phyloP scores from a whole-genome alignment of 1,140 invertebrate genomes.

The Cherax destructor region DNA sequence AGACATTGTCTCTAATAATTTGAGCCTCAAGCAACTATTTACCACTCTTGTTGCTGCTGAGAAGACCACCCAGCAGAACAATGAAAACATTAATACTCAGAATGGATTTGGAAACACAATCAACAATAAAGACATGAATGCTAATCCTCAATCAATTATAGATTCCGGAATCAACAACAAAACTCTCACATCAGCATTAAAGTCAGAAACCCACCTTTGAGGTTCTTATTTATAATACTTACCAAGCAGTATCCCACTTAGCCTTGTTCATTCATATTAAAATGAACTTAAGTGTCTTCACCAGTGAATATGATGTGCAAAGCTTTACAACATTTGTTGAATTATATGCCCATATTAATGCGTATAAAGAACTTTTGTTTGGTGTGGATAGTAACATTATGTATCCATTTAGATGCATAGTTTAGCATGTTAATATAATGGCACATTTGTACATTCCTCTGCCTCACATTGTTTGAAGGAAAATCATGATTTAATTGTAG shows the following conservation, averaged over 20 bases:
- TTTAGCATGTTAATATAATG: neutral
- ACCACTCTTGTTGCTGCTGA: constrained; percentile 44
- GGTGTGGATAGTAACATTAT: neutral
- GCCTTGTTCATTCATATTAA: neutral
- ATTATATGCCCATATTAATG: neutral
- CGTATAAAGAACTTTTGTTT: neutral
- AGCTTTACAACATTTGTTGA: neutral
- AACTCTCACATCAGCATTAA: constrained; percentile 10
- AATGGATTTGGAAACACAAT: constrained; percentile 57
- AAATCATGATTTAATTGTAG: neutral
- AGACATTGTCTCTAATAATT: constrained; percentile 50
- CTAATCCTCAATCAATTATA: constrained; percentile 59
- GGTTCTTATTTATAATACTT: constrained; percentile 7
- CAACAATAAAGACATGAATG: constrained; percentile 66
- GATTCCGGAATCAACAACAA: constrained; percentile 39
- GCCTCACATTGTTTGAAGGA: neutral
- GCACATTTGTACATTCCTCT: neutral
- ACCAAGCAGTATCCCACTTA: neutral
- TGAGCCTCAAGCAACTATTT: constrained; percentile 59
- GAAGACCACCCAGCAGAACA: constrained; percentile 57
- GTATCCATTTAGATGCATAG: neutral
- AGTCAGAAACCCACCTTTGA: constrained; percentile 53
- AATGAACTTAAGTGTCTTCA: neutral
- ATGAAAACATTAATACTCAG: constrained; percentile 54
- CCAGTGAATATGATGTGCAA: neutral